Conservation (phyloP, 30 jellyfish, hydroid and myxozoan genomes). For the Nemopilema nomurai region DNA sequence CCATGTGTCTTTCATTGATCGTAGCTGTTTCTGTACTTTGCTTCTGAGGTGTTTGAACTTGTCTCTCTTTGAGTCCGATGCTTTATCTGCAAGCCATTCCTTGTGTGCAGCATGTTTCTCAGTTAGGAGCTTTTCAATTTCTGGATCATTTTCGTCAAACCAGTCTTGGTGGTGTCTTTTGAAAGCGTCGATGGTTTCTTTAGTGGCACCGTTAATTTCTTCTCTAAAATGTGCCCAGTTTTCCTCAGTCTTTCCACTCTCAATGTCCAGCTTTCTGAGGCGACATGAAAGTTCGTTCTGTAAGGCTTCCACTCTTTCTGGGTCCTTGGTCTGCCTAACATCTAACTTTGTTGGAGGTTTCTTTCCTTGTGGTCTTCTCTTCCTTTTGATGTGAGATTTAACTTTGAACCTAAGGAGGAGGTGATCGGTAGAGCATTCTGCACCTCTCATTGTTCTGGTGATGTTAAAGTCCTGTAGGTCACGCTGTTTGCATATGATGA, state of each 20-base stretch:
- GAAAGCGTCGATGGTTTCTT: not conserved
- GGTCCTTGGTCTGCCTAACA: not conserved
- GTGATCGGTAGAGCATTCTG: constrained; percentile 14
- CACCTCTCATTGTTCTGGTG: constrained; percentile 10
- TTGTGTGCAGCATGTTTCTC: not conserved
- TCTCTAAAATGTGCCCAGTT: not conserved
- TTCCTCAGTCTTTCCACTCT: not conserved
- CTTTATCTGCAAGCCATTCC: not conserved
- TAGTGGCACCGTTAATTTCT: not conserved
- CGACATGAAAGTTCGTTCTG: no score
- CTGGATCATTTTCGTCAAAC: constrained; percentile 16
- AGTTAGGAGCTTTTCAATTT: not conserved
- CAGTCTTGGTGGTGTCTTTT: constrained; percentile 24
- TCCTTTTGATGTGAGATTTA: no score
- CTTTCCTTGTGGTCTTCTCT: no score
- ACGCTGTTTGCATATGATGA: not conserved
- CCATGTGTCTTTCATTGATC: not conserved
- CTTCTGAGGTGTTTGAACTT: not conserved
- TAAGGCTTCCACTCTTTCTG: not conserved
- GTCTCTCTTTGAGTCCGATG: not conserved
- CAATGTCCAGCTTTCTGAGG: no score
- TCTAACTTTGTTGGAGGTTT: no score
- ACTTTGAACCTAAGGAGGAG: no score
- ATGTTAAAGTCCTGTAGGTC: not conserved
- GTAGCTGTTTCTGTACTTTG: not conserved